These are phyloP conservation scores for Potorous gilbertii DNA, from an alignment of 2,797 vertebrate species.

Conservation along the genomic window DNA sequence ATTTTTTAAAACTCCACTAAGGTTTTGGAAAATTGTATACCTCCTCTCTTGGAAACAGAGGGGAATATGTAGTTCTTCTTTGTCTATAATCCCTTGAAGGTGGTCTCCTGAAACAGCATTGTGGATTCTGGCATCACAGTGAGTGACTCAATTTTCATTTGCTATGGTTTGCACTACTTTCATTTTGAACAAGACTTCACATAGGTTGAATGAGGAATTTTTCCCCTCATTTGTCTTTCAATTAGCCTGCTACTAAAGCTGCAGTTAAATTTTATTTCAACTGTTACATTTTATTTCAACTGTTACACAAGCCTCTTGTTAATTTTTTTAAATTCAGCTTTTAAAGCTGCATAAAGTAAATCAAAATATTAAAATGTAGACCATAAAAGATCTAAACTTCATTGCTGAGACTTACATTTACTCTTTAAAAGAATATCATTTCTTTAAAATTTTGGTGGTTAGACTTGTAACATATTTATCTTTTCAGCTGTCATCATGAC, in stretches of 20 bases:
- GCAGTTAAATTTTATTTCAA: conserved; percentile 23
- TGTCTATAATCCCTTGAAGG: conserved; percentile 41
- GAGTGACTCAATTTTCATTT: conserved; percentile 53
- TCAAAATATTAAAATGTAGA: conserved; percentile 29
- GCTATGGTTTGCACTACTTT: conserved; percentile 52
- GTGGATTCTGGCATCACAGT: conserved; percentile 34
- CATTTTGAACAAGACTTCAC: conserved; percentile 28
- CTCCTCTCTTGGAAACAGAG: conserved; percentile 35
- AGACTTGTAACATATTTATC: conserved; percentile 65
- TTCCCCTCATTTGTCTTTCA: conserved; percentile 49
- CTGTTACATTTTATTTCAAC: conserved; percentile 26
- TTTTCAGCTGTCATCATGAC: conserved; percentile 97
- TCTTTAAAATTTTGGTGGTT: conserved; percentile 33
- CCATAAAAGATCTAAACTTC: conserved; percentile 18
- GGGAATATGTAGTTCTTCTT: conserved; percentile 31
- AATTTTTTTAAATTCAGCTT: conserved; percentile 33
- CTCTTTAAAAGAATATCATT: not conserved
- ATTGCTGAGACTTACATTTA: conserved; percentile 1
- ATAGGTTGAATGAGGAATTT: conserved; percentile 34
- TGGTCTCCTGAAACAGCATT: conserved; percentile 32
- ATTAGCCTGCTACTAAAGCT: conserved; percentile 56
- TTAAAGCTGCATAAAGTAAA: conserved; percentile 27
- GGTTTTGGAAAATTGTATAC: conserved; percentile 58
- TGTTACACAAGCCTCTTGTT: conserved; percentile 16
- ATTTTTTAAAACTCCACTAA: conserved; percentile 54